These are phyloP conservation scores for Allolobophora icterica DNA, from an alignment of 2,888 invertebrate species.

Conservation along the genomic window DNA sequence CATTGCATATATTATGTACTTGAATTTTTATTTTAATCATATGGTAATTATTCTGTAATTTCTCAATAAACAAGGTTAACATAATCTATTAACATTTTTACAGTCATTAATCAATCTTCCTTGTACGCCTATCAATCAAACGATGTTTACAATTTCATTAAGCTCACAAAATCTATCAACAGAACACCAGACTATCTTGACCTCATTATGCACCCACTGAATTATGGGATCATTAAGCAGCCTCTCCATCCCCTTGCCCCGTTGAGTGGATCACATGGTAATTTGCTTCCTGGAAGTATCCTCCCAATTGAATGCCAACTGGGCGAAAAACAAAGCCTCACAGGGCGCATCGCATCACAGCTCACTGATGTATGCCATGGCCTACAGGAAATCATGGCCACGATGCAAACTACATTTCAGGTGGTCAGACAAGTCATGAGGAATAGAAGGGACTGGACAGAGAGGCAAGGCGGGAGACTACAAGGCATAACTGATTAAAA, in stretches of 20 bases:
- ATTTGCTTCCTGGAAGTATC: conserved; percentile 8
- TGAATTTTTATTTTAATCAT: neutral
- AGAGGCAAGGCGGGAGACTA: neutral
- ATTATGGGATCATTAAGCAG: neutral
- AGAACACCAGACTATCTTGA: too few species aligned
- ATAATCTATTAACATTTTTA: neutral
- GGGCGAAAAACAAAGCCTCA: neutral
- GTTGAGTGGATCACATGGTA: neutral
- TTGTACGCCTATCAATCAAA: neutral
- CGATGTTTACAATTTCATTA: neutral
- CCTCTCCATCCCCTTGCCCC: neutral
- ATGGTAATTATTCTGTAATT: too few species aligned
- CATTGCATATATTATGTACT: too few species aligned
- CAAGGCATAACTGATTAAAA: neutral
- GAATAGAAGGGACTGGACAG: neutral
- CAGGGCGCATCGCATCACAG: neutral
- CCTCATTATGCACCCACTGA: neutral
- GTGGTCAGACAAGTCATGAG: neutral
- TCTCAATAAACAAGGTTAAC: neutral
- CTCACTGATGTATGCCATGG: neutral
- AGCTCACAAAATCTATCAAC: neutral
- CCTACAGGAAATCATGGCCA: neutral
- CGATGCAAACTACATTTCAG: neutral
- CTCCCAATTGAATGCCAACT: neutral
- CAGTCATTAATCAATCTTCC: neutral